phyloP scores from a whole-genome alignment of 2,888 invertebrate genomes.

The Coelopa pilipes region DNA sequence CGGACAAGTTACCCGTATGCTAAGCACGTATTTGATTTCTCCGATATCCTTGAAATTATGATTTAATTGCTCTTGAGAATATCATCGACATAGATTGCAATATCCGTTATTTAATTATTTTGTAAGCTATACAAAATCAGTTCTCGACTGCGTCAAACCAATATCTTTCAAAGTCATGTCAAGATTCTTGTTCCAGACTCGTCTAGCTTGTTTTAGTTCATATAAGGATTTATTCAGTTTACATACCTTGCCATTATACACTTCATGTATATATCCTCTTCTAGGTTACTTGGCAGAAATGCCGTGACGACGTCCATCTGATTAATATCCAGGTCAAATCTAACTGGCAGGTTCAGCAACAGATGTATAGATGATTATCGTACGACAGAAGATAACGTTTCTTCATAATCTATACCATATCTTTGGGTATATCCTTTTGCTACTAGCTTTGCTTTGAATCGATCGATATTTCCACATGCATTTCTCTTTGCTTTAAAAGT shows the following conservation, averaged over 20 bases:
- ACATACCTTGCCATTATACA: not conserved
- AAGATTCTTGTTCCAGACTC: not conserved
- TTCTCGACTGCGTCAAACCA: too few species aligned
- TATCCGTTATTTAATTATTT: too few species aligned
- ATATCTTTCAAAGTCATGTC: too few species aligned
- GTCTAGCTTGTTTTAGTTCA: not conserved
- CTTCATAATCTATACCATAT: not conserved
- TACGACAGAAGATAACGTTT: conserved; percentile 6
- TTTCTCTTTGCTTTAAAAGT: not conserved
- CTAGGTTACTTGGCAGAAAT: conserved; percentile 15
- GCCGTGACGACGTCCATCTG: conserved; percentile 29
- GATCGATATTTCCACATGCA: not conserved
- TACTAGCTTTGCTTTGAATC: not conserved
- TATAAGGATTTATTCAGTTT: not conserved
- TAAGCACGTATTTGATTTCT: too few species aligned
- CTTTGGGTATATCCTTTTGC: not conserved
- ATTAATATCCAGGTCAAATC: conserved; percentile 13
- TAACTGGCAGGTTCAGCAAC: not conserved
- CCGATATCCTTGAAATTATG: too few species aligned
- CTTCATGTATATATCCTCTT: conserved; percentile 25
- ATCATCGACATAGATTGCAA: too few species aligned
- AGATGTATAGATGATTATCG: conserved; percentile 22
- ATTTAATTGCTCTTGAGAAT: too few species aligned
- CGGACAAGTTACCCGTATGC: too few species aligned
- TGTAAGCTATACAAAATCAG: too few species aligned